Conservation (phyloP, 2,888 invertebrate genomes). For the Abrostola triplasia region DNA sequence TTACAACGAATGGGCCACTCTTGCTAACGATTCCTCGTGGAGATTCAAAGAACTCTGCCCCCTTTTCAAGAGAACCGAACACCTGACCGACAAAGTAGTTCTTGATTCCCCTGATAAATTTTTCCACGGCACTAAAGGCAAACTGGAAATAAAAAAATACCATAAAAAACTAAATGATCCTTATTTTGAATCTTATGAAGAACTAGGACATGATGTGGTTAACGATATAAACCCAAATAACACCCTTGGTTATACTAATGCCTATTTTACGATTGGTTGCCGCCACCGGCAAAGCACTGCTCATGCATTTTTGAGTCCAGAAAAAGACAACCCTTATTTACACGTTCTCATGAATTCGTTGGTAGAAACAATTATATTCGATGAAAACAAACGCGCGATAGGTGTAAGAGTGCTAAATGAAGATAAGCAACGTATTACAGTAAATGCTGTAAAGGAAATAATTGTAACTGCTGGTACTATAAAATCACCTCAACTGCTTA, state of each 20-base stretch:
- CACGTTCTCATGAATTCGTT: conserved; percentile 76
- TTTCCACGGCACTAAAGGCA: conserved; percentile 75
- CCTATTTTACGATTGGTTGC: conserved; percentile 75
- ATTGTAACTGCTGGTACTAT: conserved; percentile 81
- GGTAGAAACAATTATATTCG: conserved; percentile 82
- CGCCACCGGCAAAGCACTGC: conserved; percentile 81
- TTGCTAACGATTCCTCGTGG: conserved; percentile 83
- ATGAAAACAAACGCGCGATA: conserved; percentile 74
- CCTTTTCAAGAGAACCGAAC: conserved; percentile 83
- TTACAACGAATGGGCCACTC: conserved; percentile 82
- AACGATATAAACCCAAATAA: conserved; percentile 72
- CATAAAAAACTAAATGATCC: conserved; percentile 33
- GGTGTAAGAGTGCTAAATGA: conserved; percentile 73
- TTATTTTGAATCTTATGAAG: conserved; percentile 70
- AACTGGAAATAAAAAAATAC: conserved; percentile 69
- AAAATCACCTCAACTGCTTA: conserved; percentile 79
- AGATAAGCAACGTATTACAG: conserved; percentile 57
- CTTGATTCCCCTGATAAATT: conserved; percentile 41
- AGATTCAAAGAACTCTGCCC: conserved; percentile 79
- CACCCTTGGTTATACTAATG: conserved; percentile 76
- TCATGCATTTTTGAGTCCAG: conserved; percentile 76
- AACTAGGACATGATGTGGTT: conserved; percentile 72
- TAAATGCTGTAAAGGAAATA: conserved; percentile 75
- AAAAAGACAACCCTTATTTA: conserved; percentile 66
- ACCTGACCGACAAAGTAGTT: conserved; percentile 54